phyloP scores from a whole-genome alignment of 2,888 invertebrate species.

The Pterobdella sp. region DNA sequence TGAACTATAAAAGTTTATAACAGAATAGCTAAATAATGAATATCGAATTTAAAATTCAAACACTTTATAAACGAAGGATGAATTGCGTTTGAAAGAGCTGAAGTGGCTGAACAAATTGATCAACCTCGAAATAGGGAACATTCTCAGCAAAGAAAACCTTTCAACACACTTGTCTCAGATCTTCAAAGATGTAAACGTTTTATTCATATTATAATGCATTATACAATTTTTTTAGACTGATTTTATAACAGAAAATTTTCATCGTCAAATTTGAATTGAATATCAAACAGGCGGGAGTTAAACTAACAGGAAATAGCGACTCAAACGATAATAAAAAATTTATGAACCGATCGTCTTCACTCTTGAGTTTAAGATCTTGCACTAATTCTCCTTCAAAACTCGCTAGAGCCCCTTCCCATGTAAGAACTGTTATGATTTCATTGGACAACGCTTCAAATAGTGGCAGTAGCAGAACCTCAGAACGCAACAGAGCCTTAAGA shows the following conservation, averaged over 20 bases:
- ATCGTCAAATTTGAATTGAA: too few species aligned
- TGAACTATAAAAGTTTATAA: neutral
- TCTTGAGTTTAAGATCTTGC: neutral
- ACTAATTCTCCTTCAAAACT: neutral
- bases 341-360: neutral
- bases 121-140: neutral
- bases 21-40: neutral
- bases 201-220: too few species aligned
- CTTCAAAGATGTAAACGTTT: neutral
- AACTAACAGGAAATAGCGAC: neutral
- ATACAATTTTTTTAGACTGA: too few species aligned
- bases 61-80: neutral
- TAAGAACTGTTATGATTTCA: neutral
- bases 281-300: conserved; percentile 1
- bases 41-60: neutral
- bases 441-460: neutral
- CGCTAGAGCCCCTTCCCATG: neutral
- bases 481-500: too few species aligned
- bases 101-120: neutral
- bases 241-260: too few species aligned
- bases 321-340: neutral
- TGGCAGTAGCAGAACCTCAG: too few species aligned
- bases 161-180: neutral
- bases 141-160: neutral
- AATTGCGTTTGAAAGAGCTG: conserved; percentile 6